phyloP scores from a whole-genome alignment of 2,797 vertebrate species.

The Channallabes apus region DNA sequence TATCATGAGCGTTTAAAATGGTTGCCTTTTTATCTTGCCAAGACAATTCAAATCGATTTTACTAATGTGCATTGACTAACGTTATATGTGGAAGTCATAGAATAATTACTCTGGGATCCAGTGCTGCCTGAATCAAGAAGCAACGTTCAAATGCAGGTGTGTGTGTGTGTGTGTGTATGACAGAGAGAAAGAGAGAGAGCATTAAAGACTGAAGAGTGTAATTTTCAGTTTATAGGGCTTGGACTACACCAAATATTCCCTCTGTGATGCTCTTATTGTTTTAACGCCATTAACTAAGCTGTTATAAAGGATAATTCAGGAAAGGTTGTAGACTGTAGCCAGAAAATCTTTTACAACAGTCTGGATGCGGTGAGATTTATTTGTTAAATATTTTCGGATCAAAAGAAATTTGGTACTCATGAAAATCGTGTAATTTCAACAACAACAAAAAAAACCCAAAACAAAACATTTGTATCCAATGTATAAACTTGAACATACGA shows the following conservation, averaged over 20 bases:
- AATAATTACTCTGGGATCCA: constrained; percentile 27
- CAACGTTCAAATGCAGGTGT: neutral
- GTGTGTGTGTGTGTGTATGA: neutral
- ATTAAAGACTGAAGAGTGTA: neutral
- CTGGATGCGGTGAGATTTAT: neutral
- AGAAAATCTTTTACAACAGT: neutral
- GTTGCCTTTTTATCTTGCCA: constrained; percentile 36
- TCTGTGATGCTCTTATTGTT: neutral
- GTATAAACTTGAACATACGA: neutral
- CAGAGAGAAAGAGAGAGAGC: neutral
- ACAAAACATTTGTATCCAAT: neutral
- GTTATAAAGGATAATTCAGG: neutral
- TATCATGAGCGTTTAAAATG: constrained; percentile 15
- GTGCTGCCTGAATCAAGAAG: neutral
- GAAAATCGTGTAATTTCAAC: neutral
- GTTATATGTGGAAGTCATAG: constrained; percentile 19
- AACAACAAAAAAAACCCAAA: too few relatives aligned
- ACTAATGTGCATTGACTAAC: constrained; percentile 16
- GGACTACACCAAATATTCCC: neutral
- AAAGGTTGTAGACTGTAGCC: neutral
- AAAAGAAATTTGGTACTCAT: neutral
- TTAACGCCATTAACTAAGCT: neutral
- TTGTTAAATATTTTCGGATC: neutral
- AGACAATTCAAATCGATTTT: constrained; percentile 17
- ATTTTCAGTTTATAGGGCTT: neutral